Evolutionary conservation across 2,888 invertebrate species (phyloP), one percentile per base, ranked within the genome.

Genomic region (Sthenelais limicola): DNA sequence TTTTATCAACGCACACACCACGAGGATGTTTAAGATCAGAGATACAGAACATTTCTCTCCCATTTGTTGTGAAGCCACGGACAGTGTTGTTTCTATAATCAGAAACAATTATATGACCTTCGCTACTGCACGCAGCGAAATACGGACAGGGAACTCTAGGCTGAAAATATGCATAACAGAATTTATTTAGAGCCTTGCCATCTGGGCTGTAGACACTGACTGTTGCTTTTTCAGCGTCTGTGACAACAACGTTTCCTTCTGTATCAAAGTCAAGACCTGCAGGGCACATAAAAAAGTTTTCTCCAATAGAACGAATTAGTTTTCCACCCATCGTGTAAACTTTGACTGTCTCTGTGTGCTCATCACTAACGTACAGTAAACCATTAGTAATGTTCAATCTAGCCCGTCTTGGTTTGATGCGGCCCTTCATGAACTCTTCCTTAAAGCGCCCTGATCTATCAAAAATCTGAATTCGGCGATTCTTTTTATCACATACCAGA

Each of bases 401-500:
- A 0, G 74, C 74, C 12, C 76, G 32, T 12, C 72, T 21, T 7
- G 77, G 77, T 43, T 77, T 76, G n/a, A 77, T 49, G 18, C 32
- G 7, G 15, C 56, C 67, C n/a, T 43, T 32, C 9, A 68, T 26
- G 35, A 76, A 52, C 3, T 24, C 26, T 0, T 28, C 3, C 26
- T 73, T 47, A 28, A 72, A 72, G 7, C 66, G 52, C 7, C 76
- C 76, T 7, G 26, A 69, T 15, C 43, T 58, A 35, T 73, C 73
- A 54, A 77, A 73, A 15, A 77, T 48, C 68, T 76, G 76, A 21
- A 77, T 15, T n/a, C 77, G 74, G n/a, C 38, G 32, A 71, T 77
- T 77, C 66, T 77, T 77, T 48, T 77, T 77, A 54, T 77, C 77
- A 24, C 70, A 68, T n/a, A 77, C 77, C 28, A 75, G 33, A 43